Conservation (phyloP, 2,113 vertebrate genomes). For the Alosa alosa region DNA sequence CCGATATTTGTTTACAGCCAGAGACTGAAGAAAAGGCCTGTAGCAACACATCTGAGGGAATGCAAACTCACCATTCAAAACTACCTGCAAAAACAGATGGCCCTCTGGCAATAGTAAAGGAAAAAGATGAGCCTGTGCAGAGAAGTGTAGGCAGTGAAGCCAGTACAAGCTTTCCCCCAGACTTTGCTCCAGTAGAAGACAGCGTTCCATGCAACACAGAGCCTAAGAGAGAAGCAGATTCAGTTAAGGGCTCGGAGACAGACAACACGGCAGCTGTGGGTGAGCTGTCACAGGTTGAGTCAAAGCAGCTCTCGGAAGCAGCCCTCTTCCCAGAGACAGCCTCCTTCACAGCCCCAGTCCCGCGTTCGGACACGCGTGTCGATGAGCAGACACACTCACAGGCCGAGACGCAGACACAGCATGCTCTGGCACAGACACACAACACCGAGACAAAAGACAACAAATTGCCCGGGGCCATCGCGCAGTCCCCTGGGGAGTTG, state of each 20-base stretch:
- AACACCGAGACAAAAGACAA: conserved; percentile 23
- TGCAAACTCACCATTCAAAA: background rate
- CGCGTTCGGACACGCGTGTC: conserved; percentile 25
- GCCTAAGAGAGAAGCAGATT: background rate
- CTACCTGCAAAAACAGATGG: background rate
- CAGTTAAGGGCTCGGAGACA: conserved; percentile 18
- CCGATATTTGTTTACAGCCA: conserved; percentile 1
- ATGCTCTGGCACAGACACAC: conserved; percentile 31
- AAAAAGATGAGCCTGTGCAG: background rate
- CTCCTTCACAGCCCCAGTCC: conserved; percentile 20
- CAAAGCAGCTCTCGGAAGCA: background rate
- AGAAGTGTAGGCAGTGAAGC: background rate
- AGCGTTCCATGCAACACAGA: background rate
- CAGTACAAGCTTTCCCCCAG: background rate
- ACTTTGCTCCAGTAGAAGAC: background rate
- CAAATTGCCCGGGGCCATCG: background rate
- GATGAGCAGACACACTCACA: conserved; percentile 21
- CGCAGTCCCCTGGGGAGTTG: background rate
- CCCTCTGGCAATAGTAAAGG: background rate
- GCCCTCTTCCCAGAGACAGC: background rate
- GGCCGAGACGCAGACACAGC: conserved; percentile 36
- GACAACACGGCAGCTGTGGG: background rate
- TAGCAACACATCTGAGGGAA: background rate
- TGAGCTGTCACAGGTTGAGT: background rate
- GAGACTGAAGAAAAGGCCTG: background rate